Percentiles rank a stretch among this genome's conserved stretches.
Evolutionary conservation across 2,797 vertebrate genomes (phyloP).

Genomic region (Crax fasciolata): DNA sequence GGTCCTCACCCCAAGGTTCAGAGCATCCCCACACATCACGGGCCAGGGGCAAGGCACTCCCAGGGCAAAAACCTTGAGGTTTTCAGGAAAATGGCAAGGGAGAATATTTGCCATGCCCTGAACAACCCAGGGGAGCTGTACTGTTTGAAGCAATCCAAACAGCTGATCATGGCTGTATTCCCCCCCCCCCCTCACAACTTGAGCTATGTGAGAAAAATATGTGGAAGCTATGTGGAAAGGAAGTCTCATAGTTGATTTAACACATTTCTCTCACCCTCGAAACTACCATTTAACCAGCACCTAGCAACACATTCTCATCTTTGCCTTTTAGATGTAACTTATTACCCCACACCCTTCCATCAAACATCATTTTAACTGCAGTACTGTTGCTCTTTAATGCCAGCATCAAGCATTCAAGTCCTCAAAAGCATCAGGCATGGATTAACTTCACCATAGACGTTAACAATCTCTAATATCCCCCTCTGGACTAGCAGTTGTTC

Average conservation of each 20-base stretch:
- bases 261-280: not conserved
- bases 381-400: not conserved
- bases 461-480: not conserved
- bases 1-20: rapidly evolving
- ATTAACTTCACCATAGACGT: rapidly evolving
- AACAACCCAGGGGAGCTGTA: rapidly evolving
- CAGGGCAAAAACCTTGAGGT: rapidly evolving
- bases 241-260: not conserved
- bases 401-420: not conserved
- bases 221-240: too few relatives aligned
- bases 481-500: not conserved
- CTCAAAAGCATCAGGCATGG: not conserved
- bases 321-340: not conserved
- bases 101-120: rapidly evolving
- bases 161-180: rapidly evolving
- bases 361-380: rapidly evolving
- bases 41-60: rapidly evolving
- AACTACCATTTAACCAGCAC: not conserved
- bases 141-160: not conserved
- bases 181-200: rapidly evolving
- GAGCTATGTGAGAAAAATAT: rapidly evolving
- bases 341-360: not conserved
- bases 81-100: rapidly evolving
- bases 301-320: not conserved
- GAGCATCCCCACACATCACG: rapidly evolving